Base-by-base conservation (phyloP, 2,113 vertebrate genomes). In the Epinephelus cyanopodus region DNA sequence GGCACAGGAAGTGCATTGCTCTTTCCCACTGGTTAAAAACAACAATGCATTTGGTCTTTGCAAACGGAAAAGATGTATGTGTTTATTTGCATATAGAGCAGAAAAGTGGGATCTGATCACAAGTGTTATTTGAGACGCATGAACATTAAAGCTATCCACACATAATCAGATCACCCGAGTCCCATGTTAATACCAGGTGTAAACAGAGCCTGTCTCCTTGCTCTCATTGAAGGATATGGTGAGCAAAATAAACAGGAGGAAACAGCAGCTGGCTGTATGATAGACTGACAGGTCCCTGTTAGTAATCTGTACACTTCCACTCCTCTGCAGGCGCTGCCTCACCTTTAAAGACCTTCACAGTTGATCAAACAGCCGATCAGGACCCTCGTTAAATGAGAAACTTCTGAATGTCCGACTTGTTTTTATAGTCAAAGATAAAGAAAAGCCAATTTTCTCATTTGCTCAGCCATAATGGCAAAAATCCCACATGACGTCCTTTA, bases 281-380 rank as follows among this genome's bases (percentile, higher is more conserved):
- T 21, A 71, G 19, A 39, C 45, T 56, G 77, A 81, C 65, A 68
- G 50, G 45, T 80, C 23, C 29, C 50, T 60, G 56, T 21, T 57
- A 21, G 47, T 47, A 15, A 63, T 52, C 50, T 47, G 3, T 54
- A 53, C 17, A 33, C 50, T 5, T 29, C 15, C 8, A n/a, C 33
- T 14, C 12, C 23, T 23, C 52, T 71, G 74, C 67, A 57, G 50
- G 50, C 67, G 53, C 52, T 54, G 10, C n/a, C 45, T 56, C 18
- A 18, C 25, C 29, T 63, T 25, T 56, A 18, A 3, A 15, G 39
- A 53, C 63, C 10, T 21, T 42, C 25, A 71, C 52, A 74, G 74
- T 3, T 50, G 48, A 81, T 84, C 50, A 80, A 69, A 71, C 17
- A 63, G 42, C 5, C 42, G 9, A 81, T 70, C 13, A 48, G n/a